Conservation (phyloP, 53 echinoderm and acorn worm species). For the Astropecten irregularis region DNA sequence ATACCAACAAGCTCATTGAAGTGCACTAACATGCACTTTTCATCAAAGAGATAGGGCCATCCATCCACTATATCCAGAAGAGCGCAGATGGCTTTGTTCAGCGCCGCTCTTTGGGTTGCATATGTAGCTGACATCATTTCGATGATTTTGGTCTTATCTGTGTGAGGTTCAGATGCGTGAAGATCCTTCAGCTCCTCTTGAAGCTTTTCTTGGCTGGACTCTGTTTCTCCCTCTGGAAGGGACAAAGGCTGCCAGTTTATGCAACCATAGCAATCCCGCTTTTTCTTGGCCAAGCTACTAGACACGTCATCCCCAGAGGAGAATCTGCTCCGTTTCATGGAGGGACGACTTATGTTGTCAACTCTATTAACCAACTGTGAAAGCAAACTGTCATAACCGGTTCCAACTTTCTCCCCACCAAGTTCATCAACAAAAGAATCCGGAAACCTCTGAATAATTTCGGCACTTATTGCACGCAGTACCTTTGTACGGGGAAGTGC, state of each 20-base stretch:
- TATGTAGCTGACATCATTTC: constrained; percentile 25
- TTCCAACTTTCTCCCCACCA: constrained; percentile 46
- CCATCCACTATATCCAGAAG: constrained; percentile 41
- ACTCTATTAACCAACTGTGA: constrained; percentile 58
- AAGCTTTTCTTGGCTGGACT: constrained; percentile 8
- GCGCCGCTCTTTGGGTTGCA: constrained; percentile 25
- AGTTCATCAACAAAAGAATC: constrained; percentile 49
- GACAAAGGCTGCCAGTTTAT: constrained; percentile 48
- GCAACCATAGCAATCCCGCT: constrained; percentile 58
- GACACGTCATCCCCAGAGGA: too few species aligned
- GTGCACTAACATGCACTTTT: constrained; percentile 42
- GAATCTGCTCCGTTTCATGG: too few species aligned
- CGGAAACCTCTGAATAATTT: constrained; percentile 29
- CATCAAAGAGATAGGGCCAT: constrained; percentile 61
- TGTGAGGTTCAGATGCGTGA: constrained; percentile 12
- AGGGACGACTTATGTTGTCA: constrained; percentile 28
- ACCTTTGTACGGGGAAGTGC: constrained; percentile 35
- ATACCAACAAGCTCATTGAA: constrained; percentile 55
- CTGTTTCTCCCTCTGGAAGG: constrained; percentile 44
- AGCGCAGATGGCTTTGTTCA: constrained; percentile 41
- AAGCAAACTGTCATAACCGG: constrained; percentile 56
- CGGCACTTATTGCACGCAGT: neutral
- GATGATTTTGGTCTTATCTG: constrained; percentile 7
- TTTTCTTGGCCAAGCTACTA: neutral
- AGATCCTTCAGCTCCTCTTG: constrained; percentile 52